Evolutionary conservation across 2,113 vertebrate genomes (phyloP), one percentile per base, ranked within the genome.

Genomic region (Gallinago paraguaiae): DNA sequence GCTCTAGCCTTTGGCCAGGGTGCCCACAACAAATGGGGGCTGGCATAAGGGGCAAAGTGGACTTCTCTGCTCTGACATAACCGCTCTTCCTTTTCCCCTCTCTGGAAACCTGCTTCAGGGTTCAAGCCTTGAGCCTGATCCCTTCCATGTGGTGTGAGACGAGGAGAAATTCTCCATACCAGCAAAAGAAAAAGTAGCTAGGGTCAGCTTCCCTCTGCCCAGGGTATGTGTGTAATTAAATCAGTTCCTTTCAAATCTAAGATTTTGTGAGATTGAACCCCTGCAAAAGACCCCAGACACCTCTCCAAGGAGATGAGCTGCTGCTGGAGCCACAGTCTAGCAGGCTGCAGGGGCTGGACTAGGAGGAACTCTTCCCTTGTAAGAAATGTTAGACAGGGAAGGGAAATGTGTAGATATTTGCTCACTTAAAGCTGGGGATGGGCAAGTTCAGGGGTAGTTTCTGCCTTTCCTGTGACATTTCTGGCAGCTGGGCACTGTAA

Each of bases 321-420:
- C 81, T 81, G 51, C 81, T 51, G 53, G 61, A 87, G 35, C 27
- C 8, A 5, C 1, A 9, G 33, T 71, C 43, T 43, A 68, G 20
- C 69, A 31, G 39, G 39, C 43, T 88, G 39, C 45, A 71, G 53
- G 53, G 11, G 3, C 25, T 2, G 3, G 28, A 35, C 19, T 69
- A 39, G 31, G 27, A 70, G 13, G 28, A 23, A 13, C 31, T 51
- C 17, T 35, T 82, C 17, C 46, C 16, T 25, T 63, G 27, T 46
- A 75, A 75, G 51, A 69, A 76, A 31, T 41, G 27, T 37, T 81
- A 69, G 46, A 56, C 0, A 0, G 35, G 17, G 33, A 93, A 68
- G 23, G 17, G 22, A 76, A 94, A 54, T 22, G 33, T 74, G 48
- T 72, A 80, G 39, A 31, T 92, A 80, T 78, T 88, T 94, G 39